phyloP scores from a whole-genome alignment of 2,113 vertebrate species.

The Myotis davidii region DNA sequence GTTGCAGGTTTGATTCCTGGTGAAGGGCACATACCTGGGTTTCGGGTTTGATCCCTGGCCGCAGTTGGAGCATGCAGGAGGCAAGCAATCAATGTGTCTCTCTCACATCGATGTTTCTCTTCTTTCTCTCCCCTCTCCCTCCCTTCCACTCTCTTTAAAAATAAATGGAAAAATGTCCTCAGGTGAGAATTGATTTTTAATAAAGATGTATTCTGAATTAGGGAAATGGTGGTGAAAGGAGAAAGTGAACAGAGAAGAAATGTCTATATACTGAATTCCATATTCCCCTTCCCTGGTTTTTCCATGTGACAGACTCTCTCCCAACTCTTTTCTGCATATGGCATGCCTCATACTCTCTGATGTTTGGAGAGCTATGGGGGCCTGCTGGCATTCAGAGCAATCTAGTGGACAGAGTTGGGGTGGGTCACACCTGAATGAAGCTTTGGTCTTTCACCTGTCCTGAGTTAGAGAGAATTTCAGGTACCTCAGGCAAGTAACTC shows the following conservation, averaged over 20 bases:
- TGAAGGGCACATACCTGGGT: too few species aligned
- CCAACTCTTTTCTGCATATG: not conserved
- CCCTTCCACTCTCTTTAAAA: too few species aligned
- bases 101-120: too few species aligned
- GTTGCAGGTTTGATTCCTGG: too few species aligned
- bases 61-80: too few species aligned
- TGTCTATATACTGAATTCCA: not conserved
- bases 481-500: constrained; percentile 42
- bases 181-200: too few species aligned
- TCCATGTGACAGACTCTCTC: not conserved
- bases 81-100: too few species aligned
- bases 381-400: not conserved
- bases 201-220: not conserved
- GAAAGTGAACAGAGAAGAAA: not conserved
- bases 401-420: not conserved
- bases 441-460: not conserved
- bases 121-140: too few species aligned
- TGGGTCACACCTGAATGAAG: not conserved
- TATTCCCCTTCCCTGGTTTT: not conserved
- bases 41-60: too few species aligned
- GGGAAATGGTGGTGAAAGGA: not conserved
- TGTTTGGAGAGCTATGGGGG: not conserved
- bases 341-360: not conserved
- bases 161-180: too few species aligned
- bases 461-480: constrained; percentile 34